Evolutionary conservation across 53 echinoderm and acorn worm species (phyloP).

Genomic region (Henricia sp.): DNA sequence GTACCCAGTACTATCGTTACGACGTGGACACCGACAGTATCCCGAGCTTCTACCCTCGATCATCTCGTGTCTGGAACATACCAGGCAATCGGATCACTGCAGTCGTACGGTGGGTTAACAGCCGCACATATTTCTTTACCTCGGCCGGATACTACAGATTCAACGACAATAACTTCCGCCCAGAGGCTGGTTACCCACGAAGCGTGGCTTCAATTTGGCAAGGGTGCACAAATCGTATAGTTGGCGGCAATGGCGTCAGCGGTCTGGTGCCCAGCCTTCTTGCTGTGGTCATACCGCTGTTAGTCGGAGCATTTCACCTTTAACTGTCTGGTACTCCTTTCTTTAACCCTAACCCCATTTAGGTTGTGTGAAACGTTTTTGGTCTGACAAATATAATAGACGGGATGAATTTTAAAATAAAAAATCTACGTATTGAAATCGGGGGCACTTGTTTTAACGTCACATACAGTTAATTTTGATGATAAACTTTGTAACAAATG

Average conservation of each 20-base stretch:
- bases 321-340: too few relatives aligned
- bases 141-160: slow-evolving; percentile 77
- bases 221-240: slow-evolving; percentile 51
- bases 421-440: too few relatives aligned
- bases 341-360: too few relatives aligned
- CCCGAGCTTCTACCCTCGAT: slow-evolving; percentile 90
- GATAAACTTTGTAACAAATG: too few relatives aligned
- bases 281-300: neutral
- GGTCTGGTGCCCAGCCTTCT: slow-evolving; percentile 26
- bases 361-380: too few relatives aligned
- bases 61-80: slow-evolving; percentile 72
- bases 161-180: slow-evolving; percentile 63
- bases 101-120: slow-evolving; percentile 75
- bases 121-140: slow-evolving; percentile 83
- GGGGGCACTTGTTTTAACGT: too few relatives aligned
- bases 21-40: slow-evolving; percentile 68
- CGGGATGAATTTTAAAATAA: too few relatives aligned
- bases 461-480: too few relatives aligned
- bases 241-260: neutral
- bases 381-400: too few relatives aligned
- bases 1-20: slow-evolving; percentile 76
- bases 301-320: neutral
- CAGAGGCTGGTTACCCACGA: slow-evolving; percentile 71
- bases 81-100: slow-evolving; percentile 65
- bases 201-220: slow-evolving; percentile 69